Base-by-base conservation (phyloP, 2,888 invertebrate species). In the Galerucella nymphaeae region DNA sequence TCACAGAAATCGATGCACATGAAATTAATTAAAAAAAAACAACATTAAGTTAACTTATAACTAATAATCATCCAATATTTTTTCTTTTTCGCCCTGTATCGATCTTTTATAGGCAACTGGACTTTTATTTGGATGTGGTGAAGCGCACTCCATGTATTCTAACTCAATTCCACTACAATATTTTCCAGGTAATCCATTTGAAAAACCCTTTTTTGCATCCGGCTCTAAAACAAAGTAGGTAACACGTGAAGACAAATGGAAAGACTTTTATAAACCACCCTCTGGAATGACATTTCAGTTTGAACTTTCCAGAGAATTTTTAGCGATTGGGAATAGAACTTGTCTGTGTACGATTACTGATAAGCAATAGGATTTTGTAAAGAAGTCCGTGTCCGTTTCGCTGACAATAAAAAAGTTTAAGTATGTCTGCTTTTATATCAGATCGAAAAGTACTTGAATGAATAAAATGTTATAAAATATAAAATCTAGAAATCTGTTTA, bases 201-300 rank as follows among this genome's bases (percentile, higher is more conserved):
- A 30, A 30, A 48, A 48, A 48, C 13, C 48, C 18, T 10, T 55
- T 59, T 38, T 59, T 59, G n/a, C 38, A 14, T 30, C 38, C 59
- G 38, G 6, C 30, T 59, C 16, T 38, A 16, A 38, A 41, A 61
- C 61, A 45, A 23, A 62, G 62, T n/a, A n/a, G n/a, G n/a, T 73
- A 63, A 70, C 58, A 70, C 66, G 65, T 66, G 23, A 45, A 70
- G 73, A 73, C 70, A 70, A 73, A 73, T 62, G 70, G 66, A 57
- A 64, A 23, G 64, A 69, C 65, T 69, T 72, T 72, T 72, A 65
- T 61, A 53, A 72, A 72, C 69, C 69, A 72, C 57, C 20, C 41
- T 45, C 66, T 14, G 61, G 62, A 62, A 62, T 53, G 68, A 61
- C 68, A 61, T 50, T 48, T 30, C 9, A 68, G 59, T 62, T 50